Percentiles rank a stretch among this genome's conserved stretches.
Evolutionary conservation across 2,113 vertebrate genomes (phyloP).

Genomic region (Sinocyclocheilus maitianheensis): DNA sequence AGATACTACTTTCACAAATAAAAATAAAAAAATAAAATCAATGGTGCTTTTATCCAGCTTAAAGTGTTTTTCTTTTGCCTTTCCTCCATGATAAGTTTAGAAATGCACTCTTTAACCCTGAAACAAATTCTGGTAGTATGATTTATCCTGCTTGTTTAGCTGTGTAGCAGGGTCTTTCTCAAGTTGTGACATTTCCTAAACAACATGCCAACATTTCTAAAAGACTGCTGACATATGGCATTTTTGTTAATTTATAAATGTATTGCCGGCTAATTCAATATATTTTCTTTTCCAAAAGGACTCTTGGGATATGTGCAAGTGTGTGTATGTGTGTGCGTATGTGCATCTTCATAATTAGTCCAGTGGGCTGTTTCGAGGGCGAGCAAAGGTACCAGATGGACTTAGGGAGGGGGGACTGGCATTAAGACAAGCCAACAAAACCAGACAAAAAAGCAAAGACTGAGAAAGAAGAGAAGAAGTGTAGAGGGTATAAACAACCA

Average conservation of each 20-base stretch:
- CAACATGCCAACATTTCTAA: conserved; percentile 27
- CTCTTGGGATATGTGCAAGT: conserved; percentile 61
- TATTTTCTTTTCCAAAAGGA: conserved; percentile 75
- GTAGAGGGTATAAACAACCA: conserved; percentile 47
- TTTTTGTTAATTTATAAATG: conserved; percentile 62
- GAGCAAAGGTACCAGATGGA: conserved; percentile 82
- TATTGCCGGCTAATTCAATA: conserved; percentile 74
- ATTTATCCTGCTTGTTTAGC: not conserved
- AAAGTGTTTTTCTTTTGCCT: not conserved
- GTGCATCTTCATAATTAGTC: conserved; percentile 82
- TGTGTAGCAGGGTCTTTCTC: not conserved
- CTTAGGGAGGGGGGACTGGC: conserved; percentile 66
- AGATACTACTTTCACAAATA: no score
- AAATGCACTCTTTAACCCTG: not conserved
- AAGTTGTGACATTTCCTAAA: conserved; percentile 3
- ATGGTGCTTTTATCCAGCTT: no score
- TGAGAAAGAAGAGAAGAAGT: conserved; percentile 38
- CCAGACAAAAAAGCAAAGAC: conserved; percentile 59
- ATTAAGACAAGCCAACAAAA: conserved; percentile 66
- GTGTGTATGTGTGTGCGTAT: conserved; percentile 62
- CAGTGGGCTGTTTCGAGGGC: conserved; percentile 73
- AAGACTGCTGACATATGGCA: conserved; percentile 50
- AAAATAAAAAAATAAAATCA: no score
- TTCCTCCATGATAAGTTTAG: not conserved
- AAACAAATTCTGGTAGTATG: not conserved